Percentiles rank a stretch among this genome's conserved stretches.
Conservation (phyloP, 2,113 vertebrate genomes). For the Crocuta crocuta region DNA sequence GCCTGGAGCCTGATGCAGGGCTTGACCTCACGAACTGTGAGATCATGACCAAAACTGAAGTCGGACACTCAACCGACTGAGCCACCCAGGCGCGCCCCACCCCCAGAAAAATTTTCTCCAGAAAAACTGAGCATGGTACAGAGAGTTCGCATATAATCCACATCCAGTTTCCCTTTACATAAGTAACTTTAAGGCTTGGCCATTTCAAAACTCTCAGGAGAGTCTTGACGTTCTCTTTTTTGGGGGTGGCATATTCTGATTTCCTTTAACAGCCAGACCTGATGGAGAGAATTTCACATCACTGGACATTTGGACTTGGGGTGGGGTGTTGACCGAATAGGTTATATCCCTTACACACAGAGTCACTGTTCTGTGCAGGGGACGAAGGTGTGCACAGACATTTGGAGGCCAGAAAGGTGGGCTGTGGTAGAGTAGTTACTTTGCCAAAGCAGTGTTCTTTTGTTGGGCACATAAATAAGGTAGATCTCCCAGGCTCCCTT, state of each 20-base stretch:
- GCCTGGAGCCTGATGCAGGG: no score
- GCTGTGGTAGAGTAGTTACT: neutral
- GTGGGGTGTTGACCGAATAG: neutral
- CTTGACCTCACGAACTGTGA: no score
- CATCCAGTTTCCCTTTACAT: neutral
- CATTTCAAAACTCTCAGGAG: neutral
- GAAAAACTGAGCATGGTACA: neutral
- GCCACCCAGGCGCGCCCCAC: no score
- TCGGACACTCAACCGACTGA: no score
- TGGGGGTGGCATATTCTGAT: neutral
- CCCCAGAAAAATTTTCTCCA: no score
- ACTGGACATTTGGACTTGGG: neutral
- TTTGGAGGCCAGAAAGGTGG: neutral
- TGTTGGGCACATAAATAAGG: neutral
- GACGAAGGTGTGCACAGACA: neutral
- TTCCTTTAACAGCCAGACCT: neutral
- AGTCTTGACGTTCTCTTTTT: neutral
- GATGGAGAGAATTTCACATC: neutral
- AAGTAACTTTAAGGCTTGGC: neutral
- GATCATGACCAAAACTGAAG: no score
- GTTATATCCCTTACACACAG: neutral
- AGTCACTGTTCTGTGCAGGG: neutral
- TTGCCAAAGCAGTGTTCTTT: neutral
- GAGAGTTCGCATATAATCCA: neutral
- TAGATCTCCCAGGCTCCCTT: neutral